Evolutionary conservation across 37 sponge, comb jelly and placozoan species (phyloP), one percentile per base, ranked within the genome.

Genomic region (Spongilla lacustris): DNA sequence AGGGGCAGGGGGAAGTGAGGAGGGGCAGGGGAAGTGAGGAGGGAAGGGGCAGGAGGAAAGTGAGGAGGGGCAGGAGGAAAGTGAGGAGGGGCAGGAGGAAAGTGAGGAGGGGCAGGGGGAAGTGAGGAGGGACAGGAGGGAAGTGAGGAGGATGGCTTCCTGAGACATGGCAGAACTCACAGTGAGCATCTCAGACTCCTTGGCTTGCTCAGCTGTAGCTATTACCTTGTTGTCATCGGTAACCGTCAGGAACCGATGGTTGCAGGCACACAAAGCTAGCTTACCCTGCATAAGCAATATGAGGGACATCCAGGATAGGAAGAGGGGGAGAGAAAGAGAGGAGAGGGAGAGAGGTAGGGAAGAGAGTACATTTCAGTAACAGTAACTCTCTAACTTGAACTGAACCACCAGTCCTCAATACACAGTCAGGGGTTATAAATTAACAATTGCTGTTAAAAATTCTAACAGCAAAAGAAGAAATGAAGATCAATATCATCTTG

Each of bases 201-300:
- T 79, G 10, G 83, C 95, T 32, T 89, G 86, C 71, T 89, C 90
- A 75, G 93, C 89, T 23, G 68, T 49, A 10, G 92, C 95, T 87
- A 89, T 46, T 12, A 92, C 28, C 31, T 79, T 81, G 31, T 71
- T 81, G 38, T 87, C 87, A 22, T 25, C 76, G 26, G 89, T 78
- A 5, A 89, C 87, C 28, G 87, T 89, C 36, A 95, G 84, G 69
- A 92, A 95, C 11, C 95, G 82, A 66, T 95, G 92, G 50, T 74
- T 95, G 80, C 86, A 86, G 0, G 83, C 92, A 87, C 85, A 86
- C 74, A 95, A 58, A 25, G 95, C 95, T 34, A 89, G 50, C 46
- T 89, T 95, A 27, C 88, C 88, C 95, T 95, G 79, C 68, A 31
- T n/a, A n/a, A n/a, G n/a, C n/a, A n/a, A n/a, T n/a, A n/a, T n/a